Base-by-base conservation (phyloP, 2,888 invertebrate genomes). In the Aphidius colemani region DNA sequence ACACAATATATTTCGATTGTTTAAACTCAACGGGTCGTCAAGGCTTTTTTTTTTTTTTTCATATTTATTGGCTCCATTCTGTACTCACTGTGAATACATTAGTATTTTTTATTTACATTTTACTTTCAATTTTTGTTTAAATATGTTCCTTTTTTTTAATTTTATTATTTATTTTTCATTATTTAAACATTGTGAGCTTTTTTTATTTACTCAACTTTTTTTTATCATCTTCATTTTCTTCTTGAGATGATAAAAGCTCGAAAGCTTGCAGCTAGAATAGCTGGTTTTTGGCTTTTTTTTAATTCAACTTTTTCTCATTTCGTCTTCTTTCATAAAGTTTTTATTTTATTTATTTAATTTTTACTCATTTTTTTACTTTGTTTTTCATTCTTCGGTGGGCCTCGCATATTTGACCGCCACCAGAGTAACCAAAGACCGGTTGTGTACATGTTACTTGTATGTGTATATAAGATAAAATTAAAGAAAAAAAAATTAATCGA, bases 321-420 rank as follows among this genome's bases (percentile, higher is more conserved):
- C 30, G 13, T 13, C 13, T 13, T 13, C 1, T 30, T 30, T 30
- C 30, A 30, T 30, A 30, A 2, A 30, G 30, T 30, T 30, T 30
- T 30, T 30, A 30, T 13, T 13, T 13, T 13, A 13, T 13, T 13
- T 13, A 13, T 13, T 13, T 13, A 43, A 50, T 73, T 65, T 72
- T 70, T n/a, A n/a, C n/a, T n/a, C n/a, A n/a, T 70, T 67, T 72
- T 74, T 72, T 69, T 74, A 71, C 69, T 66, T 63, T 63, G 64
- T 70, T 69, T 55, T 71, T 74, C 68, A 69, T 75, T 71, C 71
- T 74, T 77, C 74, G 75, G 75, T 77, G 70, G 75, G 77, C 73
- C 71, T 76, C 73, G 78, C 78, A 79, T 78, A 77, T 78, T 78
- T 78, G 75, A 78, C 78, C 78, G 74, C 79, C 78, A 74, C 76